Percentiles rank a stretch among this genome's conserved stretches.
Conservation (phyloP, 2,888 invertebrate genomes). For the Ophion slaviceki region DNA sequence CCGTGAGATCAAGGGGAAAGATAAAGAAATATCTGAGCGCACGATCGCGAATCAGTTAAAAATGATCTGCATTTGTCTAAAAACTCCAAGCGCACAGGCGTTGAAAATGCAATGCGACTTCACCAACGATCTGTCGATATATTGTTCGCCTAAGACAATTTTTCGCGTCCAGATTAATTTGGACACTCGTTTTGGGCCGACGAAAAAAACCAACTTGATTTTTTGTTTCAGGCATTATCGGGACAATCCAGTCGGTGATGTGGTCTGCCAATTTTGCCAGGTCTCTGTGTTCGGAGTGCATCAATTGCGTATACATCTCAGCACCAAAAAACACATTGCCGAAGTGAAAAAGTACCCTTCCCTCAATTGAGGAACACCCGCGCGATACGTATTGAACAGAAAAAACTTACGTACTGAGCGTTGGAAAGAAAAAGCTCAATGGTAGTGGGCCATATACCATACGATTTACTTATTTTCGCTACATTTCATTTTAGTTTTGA, state of each 20-base stretch:
- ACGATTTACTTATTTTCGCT: background rate
- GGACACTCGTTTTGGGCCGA: background rate
- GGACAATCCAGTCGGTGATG: conserved; percentile 69
- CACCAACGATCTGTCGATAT: too few species aligned
- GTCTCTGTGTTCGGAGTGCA: conserved; percentile 82
- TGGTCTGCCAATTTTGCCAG: conserved; percentile 84
- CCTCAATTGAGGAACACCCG: background rate
- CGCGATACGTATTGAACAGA: background rate
- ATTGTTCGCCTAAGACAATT: too few species aligned
- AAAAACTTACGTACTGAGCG: background rate
- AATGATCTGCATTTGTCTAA: too few species aligned
- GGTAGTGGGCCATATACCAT: too few species aligned
- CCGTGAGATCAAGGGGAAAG: too few species aligned
- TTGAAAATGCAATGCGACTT: too few species aligned
- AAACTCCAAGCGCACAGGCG: too few species aligned
- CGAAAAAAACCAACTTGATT: background rate
- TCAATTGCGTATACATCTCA: conserved; percentile 85
- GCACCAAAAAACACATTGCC: conserved; percentile 83
- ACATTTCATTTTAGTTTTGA: background rate
- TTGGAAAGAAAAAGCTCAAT: too few species aligned
- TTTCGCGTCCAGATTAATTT: too few species aligned
- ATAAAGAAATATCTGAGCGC: too few species aligned
- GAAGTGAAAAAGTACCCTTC: conserved; percentile 81
- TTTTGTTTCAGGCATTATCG: conserved; percentile 56
- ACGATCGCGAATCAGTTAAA: too few species aligned